Base-by-base conservation (phyloP, 2,113 vertebrate species). In the Ia io region DNA sequence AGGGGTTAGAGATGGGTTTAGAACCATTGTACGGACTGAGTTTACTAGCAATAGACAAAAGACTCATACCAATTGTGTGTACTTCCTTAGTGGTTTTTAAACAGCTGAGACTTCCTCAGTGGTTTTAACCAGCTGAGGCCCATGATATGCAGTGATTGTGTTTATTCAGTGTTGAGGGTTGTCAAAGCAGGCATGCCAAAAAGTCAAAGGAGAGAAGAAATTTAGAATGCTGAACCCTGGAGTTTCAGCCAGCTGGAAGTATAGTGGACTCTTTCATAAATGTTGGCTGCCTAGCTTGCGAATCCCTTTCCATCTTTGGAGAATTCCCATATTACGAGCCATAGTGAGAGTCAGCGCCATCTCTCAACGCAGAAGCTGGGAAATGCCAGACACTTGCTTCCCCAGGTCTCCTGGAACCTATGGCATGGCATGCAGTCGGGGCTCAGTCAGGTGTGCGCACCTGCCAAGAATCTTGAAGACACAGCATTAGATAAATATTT, bases 161-260 rank as follows among this genome's bases (percentile, higher is more conserved):
- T 65, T 91, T 67, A 44, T 6, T 76, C 65, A 76, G 35, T 23
- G 8, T 61, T 84, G 51, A 74, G 37, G 56, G 78, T 0, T 77
- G 17, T 40, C 47, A 89, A 79, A 56, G 37, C 18, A 88, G 18
- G 4, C 44, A 61, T 17, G 35, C 59, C 74, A 71, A 91, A 82
- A 73, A 67, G 51, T 92, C 79, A 90, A 91, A 95, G 82, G 71
- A 59, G 30, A 82, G 49, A 70, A 74, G 80, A 88, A 93, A 95
- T 90, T 79, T 30, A 56, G 18, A 80, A 93, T 37, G 28, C 44
- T 49, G 13, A 11, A 70, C 8, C 22, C 9, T 51, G 53, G 56
- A 16, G 8, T 56, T 82, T 59, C 22, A 49, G 32, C 42, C 73
- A 89, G 53, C 37, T 40, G 49, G 89, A 93, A 74, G 17, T 40